phyloP scores from a whole-genome alignment of 2,797 vertebrate genomes.

The Ceryle rudis region DNA sequence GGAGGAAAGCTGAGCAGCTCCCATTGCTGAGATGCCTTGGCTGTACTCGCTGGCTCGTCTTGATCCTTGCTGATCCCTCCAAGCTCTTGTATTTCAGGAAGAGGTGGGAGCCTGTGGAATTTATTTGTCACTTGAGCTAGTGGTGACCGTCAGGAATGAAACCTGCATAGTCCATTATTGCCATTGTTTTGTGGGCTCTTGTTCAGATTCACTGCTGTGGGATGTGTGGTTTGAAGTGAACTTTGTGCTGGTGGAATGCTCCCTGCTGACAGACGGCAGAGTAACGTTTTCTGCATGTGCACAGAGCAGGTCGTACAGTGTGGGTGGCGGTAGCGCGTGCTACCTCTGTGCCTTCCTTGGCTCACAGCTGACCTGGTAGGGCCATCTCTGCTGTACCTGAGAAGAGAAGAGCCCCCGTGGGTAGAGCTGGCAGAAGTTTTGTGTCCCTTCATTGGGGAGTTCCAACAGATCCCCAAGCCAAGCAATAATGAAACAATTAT shows the following conservation, averaged over 20 bases:
- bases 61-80: slow-evolving; percentile 60
- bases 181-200: neutral
- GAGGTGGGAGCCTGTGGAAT: slow-evolving; percentile 53
- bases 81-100: slow-evolving; percentile 65
- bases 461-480: too few species aligned
- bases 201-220: neutral
- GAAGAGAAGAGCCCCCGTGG: neutral
- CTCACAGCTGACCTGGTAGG: neutral
- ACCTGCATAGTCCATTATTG: slow-evolving; percentile 46
- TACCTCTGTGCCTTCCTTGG: neutral
- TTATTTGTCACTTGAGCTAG: slow-evolving; percentile 69
- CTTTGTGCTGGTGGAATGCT: neutral
- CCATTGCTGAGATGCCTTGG: slow-evolving; percentile 29
- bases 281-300: neutral
- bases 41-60: neutral
- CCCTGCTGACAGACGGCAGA: neutral
- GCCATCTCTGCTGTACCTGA: neutral
- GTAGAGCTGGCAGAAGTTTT: neutral
- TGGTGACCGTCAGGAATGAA: slow-evolving; percentile 48
- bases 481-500: neutral
- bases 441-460: fast-evolving
- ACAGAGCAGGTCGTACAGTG: fast-evolving
- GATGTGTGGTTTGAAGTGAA: neutral
- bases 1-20: slow-evolving; percentile 17
- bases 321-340: neutral